Percentiles rank a stretch among this genome's conserved stretches.
Evolutionary conservation across 2,888 invertebrate genomes (phyloP).

Genomic region (Agonum fuliginosum): DNA sequence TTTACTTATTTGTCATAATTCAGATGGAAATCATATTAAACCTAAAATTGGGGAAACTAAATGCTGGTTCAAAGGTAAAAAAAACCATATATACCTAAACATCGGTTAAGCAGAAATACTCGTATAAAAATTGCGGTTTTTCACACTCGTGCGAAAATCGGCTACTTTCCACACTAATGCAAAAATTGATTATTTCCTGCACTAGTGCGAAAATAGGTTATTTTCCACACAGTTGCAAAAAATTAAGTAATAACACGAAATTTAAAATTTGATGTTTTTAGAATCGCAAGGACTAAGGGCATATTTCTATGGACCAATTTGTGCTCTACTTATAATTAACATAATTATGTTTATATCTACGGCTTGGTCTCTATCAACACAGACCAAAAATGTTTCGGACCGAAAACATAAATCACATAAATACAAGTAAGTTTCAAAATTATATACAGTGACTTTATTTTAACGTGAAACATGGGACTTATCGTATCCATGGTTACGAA

Average conservation of each 20-base stretch:
- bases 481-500: too few relatives aligned
- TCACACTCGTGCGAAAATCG: too few relatives aligned
- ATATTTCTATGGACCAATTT: conserved; percentile 82
- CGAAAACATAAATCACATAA: conserved; percentile 75
- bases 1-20: conserved; percentile 75
- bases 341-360: conserved; percentile 77
- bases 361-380: conserved; percentile 76
- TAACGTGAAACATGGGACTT: neutral
- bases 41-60: conserved; percentile 76
- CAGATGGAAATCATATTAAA: conserved; percentile 75
- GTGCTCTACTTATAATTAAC: conserved; percentile 76
- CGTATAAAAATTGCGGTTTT: too few relatives aligned
- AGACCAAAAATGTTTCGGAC: conserved; percentile 74
- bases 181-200: too few relatives aligned
- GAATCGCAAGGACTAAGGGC: conserved; percentile 77
- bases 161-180: too few relatives aligned
- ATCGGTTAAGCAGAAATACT: too few relatives aligned
- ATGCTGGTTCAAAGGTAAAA: conserved; percentile 82
- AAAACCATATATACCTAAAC: conserved; percentile 3
- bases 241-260: too few relatives aligned
- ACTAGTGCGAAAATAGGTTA: too few relatives aligned
- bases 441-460: neutral
- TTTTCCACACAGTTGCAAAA: too few relatives aligned
- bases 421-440: conserved; percentile 73
- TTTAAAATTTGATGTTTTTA: conserved; percentile 65